These are phyloP conservation scores for Calephelis nemesis DNA, from an alignment of 1,140 invertebrate genomes.

Conservation along the genomic window DNA sequence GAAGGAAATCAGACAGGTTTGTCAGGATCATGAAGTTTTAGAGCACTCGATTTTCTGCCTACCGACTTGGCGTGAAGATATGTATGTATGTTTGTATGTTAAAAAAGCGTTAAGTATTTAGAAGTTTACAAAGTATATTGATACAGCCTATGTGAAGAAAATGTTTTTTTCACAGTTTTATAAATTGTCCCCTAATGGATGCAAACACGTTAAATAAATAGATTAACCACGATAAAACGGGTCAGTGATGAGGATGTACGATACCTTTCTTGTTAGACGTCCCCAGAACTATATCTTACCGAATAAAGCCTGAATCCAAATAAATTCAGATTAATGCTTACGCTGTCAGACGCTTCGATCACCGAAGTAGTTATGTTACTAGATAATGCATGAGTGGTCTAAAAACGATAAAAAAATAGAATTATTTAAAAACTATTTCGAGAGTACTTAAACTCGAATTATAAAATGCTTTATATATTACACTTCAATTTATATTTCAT, in stretches of 20 bases:
- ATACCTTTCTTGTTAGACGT: constrained; percentile 3
- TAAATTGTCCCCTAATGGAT: background rate
- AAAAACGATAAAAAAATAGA: background rate
- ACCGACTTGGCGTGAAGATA: too few relatives aligned
- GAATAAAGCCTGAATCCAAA: constrained; percentile 6
- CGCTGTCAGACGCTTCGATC: background rate
- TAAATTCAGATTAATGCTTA: constrained; percentile 7
- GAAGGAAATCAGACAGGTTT: too few relatives aligned
- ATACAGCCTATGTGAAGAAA: background rate
- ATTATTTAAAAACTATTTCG: too few relatives aligned
- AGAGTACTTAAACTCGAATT: too few relatives aligned
- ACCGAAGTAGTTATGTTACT: background rate
- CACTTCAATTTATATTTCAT: too few relatives aligned
- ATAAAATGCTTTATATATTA: too few relatives aligned
- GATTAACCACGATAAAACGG: background rate
- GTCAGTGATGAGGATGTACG: background rate
- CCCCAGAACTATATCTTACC: background rate
- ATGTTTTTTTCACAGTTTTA: background rate
- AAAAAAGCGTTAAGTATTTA: too few relatives aligned
- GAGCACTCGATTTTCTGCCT: too few relatives aligned
- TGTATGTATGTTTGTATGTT: too few relatives aligned
- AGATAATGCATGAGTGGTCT: background rate
- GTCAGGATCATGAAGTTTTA: too few relatives aligned
- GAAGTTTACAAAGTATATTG: too few relatives aligned
- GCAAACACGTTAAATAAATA: background rate